A percentile compares a stretch with the other conserved stretches of the same genome.
Conservation (phyloP, 53 echinoderm and acorn worm genomes). For the Zoroaster sp. region DNA sequence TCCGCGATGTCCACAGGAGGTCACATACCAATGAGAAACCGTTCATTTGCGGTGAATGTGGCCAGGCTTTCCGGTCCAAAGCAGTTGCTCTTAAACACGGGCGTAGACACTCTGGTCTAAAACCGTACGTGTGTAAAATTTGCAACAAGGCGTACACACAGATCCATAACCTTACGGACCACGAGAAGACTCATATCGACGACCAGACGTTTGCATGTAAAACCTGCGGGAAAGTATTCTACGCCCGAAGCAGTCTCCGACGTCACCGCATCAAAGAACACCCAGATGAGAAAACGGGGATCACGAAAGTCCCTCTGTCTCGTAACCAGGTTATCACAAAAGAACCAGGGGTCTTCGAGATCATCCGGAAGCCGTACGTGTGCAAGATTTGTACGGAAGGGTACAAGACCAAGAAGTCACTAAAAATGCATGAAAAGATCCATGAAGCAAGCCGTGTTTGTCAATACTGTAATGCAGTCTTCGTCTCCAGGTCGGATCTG, state of each 20-base stretch:
- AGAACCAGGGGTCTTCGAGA: constrained; percentile 46
- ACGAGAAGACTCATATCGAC: constrained; percentile 39
- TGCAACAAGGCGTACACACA: constrained; percentile 50
- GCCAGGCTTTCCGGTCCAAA: constrained; percentile 51
- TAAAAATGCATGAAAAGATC: constrained; percentile 54
- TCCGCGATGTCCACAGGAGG: constrained; percentile 44
- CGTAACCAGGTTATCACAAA: constrained; percentile 45
- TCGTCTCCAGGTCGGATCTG: constrained; percentile 34
- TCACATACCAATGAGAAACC: constrained; percentile 49
- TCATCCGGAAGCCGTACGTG: constrained; percentile 40
- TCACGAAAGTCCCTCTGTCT: constrained; percentile 43
- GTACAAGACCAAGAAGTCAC: constrained; percentile 38
- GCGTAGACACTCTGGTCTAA: constrained; percentile 33
- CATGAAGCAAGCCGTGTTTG: constrained; percentile 44
- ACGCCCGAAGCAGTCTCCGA: constrained; percentile 38
- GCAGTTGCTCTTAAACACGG: constrained; percentile 41
- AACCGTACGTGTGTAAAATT: constrained; percentile 39
- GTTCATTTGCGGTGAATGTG: constrained; percentile 29
- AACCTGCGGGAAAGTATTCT: constrained; percentile 46
- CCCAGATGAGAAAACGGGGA: constrained; percentile 31
- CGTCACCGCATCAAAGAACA: constrained; percentile 39
- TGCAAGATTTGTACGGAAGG: constrained; percentile 49
- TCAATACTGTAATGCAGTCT: constrained; percentile 18
- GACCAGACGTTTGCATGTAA: constrained; percentile 49
- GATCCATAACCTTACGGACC: constrained; percentile 46